A percentile compares a stretch with the other conserved stretches of the same genome.
phyloP scores from a whole-genome alignment of 2,888 invertebrate species.

The Ganaspis brasiliensis region DNA sequence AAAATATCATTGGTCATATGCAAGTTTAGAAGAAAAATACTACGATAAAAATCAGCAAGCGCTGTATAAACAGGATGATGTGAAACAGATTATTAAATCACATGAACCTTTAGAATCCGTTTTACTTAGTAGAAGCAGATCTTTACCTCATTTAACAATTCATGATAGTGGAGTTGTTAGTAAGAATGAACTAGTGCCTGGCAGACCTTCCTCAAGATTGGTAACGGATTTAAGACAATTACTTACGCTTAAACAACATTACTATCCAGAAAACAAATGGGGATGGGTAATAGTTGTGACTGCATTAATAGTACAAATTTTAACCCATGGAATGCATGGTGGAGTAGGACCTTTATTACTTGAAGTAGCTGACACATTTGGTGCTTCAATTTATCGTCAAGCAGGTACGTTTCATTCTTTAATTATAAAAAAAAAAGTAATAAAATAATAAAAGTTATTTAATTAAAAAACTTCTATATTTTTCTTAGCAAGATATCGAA shows the following conservation, averaged over 20 bases:
- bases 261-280: constrained; percentile 94
- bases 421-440: too few species aligned
- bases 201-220: constrained; percentile 82
- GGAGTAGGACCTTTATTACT: constrained; percentile 85
- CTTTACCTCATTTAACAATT: constrained; percentile 85
- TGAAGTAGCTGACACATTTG: constrained; percentile 84
- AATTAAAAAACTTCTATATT: too few species aligned
- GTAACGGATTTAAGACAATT: constrained; percentile 83
- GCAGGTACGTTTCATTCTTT: too few species aligned
- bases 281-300: constrained; percentile 91
- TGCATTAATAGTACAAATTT: constrained; percentile 87
- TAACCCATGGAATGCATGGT: constrained; percentile 89
- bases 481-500: too few species aligned
- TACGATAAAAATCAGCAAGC: too few species aligned
- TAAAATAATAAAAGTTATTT: too few species aligned
- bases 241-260: constrained; percentile 88
- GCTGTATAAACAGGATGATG: too few species aligned
- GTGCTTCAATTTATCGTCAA: constrained; percentile 83
- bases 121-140: constrained; percentile 85
- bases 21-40: too few species aligned
- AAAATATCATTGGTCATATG: too few species aligned
- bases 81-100: too few species aligned
- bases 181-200: constrained; percentile 81
- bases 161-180: constrained; percentile 82
- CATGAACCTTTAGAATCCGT: too few species aligned